These are phyloP conservation scores for Galaxias olidus DNA, from an alignment of 2,797 vertebrate genomes.

Conservation along the genomic window DNA sequence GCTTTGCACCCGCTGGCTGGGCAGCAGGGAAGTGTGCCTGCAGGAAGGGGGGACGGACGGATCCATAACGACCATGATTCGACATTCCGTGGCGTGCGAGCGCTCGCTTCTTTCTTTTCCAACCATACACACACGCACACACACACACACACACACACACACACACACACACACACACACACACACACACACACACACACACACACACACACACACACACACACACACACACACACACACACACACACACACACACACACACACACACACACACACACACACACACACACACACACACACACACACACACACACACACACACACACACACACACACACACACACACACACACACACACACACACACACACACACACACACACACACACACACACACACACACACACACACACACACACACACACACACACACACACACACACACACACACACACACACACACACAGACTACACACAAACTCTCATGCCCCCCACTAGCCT, in stretches of 20 bases:
- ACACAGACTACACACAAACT: no score
- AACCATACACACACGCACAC: constrained; percentile 3
- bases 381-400: not conserved
- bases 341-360: no score
- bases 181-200: constrained; percentile 3
- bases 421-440: constrained; percentile 4
- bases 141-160: not conserved
- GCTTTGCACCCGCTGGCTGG: constrained; percentile 19
- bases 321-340: no score
- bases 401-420: not conserved
- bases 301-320: not conserved
- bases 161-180: not conserved
- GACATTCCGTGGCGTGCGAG: constrained; percentile 25
- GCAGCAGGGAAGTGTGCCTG: constrained; percentile 15
- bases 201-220: not conserved
- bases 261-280: not conserved
- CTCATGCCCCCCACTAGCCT: not conserved
- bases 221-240: constrained; percentile 3
- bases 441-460: constrained; percentile 1
- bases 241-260: not conserved
- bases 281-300: not conserved
- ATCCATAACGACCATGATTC: constrained; percentile 37
- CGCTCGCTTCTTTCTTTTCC: constrained; percentile 1
- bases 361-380: not conserved
- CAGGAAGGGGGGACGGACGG: constrained; percentile 40